Percentiles rank a stretch among this genome's conserved stretches.
These are phyloP conservation scores for Formica aserva DNA, from an alignment of 2,888 invertebrate genomes.

Conservation along the genomic window DNA sequence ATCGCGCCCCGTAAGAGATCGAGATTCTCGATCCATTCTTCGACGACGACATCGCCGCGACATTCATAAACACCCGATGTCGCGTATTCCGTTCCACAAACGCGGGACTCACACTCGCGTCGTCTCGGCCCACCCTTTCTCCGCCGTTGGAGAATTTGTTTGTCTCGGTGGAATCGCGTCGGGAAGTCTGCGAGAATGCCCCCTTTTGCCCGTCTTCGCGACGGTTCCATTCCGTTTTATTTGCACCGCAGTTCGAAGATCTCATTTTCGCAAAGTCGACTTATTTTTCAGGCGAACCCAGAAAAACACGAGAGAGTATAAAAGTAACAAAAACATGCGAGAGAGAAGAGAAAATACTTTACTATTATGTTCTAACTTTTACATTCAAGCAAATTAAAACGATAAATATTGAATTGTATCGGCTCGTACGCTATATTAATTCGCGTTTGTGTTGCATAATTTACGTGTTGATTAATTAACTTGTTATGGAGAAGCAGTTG, in stretches of 20 bases:
- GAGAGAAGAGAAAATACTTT: neutral
- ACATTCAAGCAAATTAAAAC: neutral
- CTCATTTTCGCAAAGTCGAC: neutral
- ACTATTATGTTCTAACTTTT: neutral
- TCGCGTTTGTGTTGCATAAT: conserved; percentile 17
- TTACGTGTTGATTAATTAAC: conserved; percentile 27
- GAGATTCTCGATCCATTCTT: conserved; percentile 69
- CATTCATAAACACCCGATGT: conserved; percentile 70
- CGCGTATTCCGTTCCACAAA: conserved; percentile 62
- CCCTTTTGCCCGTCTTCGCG: neutral
- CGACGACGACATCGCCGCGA: conserved; percentile 32
- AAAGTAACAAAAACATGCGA: neutral
- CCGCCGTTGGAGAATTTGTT: conserved; percentile 36
- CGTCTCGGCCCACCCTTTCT: neutral
- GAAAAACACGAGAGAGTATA: conserved; percentile 2
- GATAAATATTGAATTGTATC: neutral
- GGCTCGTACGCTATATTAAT: neutral
- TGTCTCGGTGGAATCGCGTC: conserved; percentile 44
- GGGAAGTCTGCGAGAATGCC: conserved; percentile 21
- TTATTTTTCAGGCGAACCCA: conserved; percentile 27
- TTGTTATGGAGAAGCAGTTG: conserved; percentile 18
- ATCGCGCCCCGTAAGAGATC: conserved; percentile 51
- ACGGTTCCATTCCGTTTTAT: conserved; percentile 41
- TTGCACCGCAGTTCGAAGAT: conserved; percentile 35
- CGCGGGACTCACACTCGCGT: conserved; percentile 27